phyloP scores from a whole-genome alignment of 2,797 vertebrate genomes.

The Epinephelus awoara region DNA sequence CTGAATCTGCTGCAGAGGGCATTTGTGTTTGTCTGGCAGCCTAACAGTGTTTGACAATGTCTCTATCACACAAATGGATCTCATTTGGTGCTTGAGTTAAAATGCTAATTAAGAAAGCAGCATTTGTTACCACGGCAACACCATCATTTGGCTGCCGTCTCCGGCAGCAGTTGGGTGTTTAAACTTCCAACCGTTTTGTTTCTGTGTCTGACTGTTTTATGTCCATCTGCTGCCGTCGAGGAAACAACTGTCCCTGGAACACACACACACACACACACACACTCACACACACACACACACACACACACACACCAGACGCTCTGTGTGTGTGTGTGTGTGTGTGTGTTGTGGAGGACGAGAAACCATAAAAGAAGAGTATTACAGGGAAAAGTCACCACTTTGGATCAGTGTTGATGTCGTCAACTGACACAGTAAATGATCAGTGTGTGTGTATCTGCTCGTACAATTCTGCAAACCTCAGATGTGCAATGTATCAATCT shows the following conservation, averaged over 20 bases:
- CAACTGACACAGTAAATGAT: too few relatives aligned
- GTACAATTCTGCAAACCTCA: too few relatives aligned
- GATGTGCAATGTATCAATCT: too few relatives aligned
- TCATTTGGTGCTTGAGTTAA: slow-evolving; percentile 10
- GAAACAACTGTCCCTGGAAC: slow-evolving; percentile 24
- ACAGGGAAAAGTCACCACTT: too few relatives aligned
- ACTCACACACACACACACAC: too few relatives aligned
- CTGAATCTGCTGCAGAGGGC: neutral
- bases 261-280: too few relatives aligned
- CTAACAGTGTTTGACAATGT: neutral
- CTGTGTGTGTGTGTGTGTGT: neutral
- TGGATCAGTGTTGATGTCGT: too few relatives aligned
- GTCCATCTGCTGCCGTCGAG: slow-evolving; percentile 41
- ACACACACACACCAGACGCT: neutral
- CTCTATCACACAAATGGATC: neutral
- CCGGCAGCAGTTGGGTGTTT: slow-evolving; percentile 27
- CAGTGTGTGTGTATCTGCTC: too few relatives aligned
- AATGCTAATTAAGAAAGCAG: slow-evolving; percentile 27
- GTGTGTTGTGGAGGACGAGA: neutral
- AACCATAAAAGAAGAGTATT: too few relatives aligned
- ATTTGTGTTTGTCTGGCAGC: slow-evolving; percentile 10
- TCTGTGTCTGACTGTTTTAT: slow-evolving; percentile 13
- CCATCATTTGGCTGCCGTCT: slow-evolving; percentile 27
- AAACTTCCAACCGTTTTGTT: slow-evolving; percentile 45
- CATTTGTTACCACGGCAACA: slow-evolving; percentile 43